phyloP scores from a whole-genome alignment of 2,888 invertebrate genomes.

The Caenorhabditis becei region DNA sequence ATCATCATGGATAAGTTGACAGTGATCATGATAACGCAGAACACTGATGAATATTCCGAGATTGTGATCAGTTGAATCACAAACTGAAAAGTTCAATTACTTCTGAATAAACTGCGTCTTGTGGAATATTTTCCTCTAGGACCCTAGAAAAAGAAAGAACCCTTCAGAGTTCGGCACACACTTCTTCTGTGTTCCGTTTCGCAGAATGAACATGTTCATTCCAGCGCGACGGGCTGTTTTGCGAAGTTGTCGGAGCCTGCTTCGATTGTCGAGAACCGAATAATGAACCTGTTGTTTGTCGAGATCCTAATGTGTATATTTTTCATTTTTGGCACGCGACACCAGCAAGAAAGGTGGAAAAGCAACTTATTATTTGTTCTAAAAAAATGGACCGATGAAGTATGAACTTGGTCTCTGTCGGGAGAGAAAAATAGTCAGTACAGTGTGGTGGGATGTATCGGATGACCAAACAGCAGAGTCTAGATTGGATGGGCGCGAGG shows the following conservation, averaged over 20 bases:
- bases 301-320: background rate
- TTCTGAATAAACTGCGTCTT: too few relatives aligned
- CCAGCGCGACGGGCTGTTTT: background rate
- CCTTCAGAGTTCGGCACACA: slow-evolving; percentile 25
- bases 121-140: slow-evolving; percentile 10
- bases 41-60: too few relatives aligned
- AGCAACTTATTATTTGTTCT: background rate
- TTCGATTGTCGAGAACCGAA: slow-evolving; percentile 1
- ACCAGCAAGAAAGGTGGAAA: background rate
- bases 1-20: slow-evolving; percentile 5
- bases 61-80: too few relatives aligned
- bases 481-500: slow-evolving; percentile 20
- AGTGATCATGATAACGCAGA: too few relatives aligned
- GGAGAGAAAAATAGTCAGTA: background rate
- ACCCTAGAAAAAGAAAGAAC: background rate
- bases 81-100: too few relatives aligned
- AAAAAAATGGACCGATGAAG: background rate
- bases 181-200: slow-evolving; percentile 4
- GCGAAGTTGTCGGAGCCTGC: background rate
- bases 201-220: background rate
- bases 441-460: background rate
- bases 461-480: slow-evolving; percentile 32
- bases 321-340: background rate
- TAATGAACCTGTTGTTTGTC: slow-evolving; percentile 11
- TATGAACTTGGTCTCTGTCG: background rate